phyloP scores from a whole-genome alignment of 2,888 invertebrate species.

The Drosophila merina region DNA sequence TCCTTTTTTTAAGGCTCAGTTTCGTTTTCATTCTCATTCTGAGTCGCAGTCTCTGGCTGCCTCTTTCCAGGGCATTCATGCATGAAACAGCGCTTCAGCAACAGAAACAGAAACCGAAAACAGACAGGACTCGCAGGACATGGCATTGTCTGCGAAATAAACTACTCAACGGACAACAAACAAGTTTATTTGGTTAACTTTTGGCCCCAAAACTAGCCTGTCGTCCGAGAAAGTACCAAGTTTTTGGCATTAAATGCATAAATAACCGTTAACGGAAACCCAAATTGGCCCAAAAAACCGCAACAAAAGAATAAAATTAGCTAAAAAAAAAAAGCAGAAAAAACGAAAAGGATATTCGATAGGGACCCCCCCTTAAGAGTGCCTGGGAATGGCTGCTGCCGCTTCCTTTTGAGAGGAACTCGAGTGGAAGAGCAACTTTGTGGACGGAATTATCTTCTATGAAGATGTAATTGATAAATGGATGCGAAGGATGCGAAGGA shows the following conservation, averaged over 20 bases:
- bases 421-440: slow-evolving; percentile 45
- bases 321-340: neutral
- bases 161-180: slow-evolving; percentile 66
- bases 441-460: slow-evolving; percentile 35
- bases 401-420: slow-evolving; percentile 31
- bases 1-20: slow-evolving; percentile 41
- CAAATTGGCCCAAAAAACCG: slow-evolving; percentile 19
- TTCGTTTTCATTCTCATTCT: too few relatives aligned
- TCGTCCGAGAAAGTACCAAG: too few relatives aligned
- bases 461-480: slow-evolving; percentile 42
- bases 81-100: slow-evolving; percentile 65
- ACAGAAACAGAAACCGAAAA: slow-evolving; percentile 39
- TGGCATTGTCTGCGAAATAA: slow-evolving; percentile 53
- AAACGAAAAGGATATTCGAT: slow-evolving; percentile 27
- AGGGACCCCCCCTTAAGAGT: slow-evolving; percentile 4
- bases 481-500: neutral
- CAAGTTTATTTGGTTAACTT: slow-evolving; percentile 50
- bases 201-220: slow-evolving; percentile 13
- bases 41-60: too few relatives aligned
- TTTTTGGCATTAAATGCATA: slow-evolving; percentile 35
- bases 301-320: slow-evolving; percentile 29
- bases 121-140: slow-evolving; percentile 17
- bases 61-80: slow-evolving; percentile 53
- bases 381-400: slow-evolving; percentile 22
- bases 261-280: slow-evolving; percentile 33